Evolutionary conservation across 2,113 vertebrate species (phyloP), one percentile per base, ranked within the genome.

Genomic region (Phaethon lepturus): DNA sequence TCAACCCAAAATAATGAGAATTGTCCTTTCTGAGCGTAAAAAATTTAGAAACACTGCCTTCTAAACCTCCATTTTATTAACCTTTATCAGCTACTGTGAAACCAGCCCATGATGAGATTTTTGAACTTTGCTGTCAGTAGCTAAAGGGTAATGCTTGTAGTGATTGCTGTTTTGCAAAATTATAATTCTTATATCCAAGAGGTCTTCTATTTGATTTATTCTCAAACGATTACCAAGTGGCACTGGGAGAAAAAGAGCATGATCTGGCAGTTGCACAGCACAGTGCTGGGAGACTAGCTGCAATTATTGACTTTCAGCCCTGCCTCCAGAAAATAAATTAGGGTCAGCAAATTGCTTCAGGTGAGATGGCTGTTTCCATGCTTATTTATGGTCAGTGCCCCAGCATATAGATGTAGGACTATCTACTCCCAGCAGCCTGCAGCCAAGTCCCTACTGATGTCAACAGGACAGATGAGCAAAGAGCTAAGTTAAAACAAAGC

Each of bases 61-160:
- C 84, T 94, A 96, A 97, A 86, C 58, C 28, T 82, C 88, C 68
- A 19, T 97, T 98, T 98, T 97, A 97, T 97, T 98, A 98, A 98
- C 95, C 97, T 98, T 98, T 98, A 95, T 97, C 96, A 97, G 79
- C 45, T 87, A 79, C 92, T 95, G 82, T 63, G 69, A 96, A 97
- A 95, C 62, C 91, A 85, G 93, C 31, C 55, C 59, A 90, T 68
- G 90, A 97, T 95, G 85, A 93, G 91, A 96, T 96, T 98, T 97
- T 74, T 97, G 49, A 98, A 97, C 94, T 97, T 93, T 95, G 67
- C 96, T 97, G 90, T 97, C 94, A 97, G 91, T 60, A 88, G 92
- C 67, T 95, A 98, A 98, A 98, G 97, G 94, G 97, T 97, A 98
- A 98, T 95, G 88, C 71, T 86, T 97, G 77, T 95, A 97, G 82